Percentiles rank a stretch among this genome's conserved stretches.
Evolutionary conservation across 2,113 vertebrate genomes (phyloP).

Genomic region (Neogobius melanostomus): DNA sequence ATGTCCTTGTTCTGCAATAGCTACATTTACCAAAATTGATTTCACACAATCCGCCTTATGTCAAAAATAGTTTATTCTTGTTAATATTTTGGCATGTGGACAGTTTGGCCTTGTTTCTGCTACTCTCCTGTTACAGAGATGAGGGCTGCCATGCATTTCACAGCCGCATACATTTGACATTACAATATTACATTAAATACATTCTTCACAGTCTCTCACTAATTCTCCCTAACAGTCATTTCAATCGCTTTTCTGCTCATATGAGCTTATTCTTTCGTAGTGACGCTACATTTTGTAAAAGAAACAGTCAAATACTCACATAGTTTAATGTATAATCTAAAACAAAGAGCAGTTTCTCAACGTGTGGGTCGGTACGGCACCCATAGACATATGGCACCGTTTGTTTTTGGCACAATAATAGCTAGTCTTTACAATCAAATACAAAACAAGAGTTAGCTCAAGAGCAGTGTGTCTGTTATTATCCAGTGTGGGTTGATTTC

Average conservation of each 20-base stretch:
- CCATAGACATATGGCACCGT: no score
- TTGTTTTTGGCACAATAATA: not conserved
- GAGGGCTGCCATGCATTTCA: constrained; percentile 4
- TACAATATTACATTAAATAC: not conserved
- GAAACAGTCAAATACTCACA: constrained; percentile 4
- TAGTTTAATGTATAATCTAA: not conserved
- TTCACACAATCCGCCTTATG: not conserved
- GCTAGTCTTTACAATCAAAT: no score
- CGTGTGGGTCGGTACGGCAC: not conserved
- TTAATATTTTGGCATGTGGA: constrained; percentile 6
- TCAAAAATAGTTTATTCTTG: constrained; percentile 9
- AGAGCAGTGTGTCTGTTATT: no score
- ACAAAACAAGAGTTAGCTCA: no score
- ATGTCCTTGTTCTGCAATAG: not conserved
- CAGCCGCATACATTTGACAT: not conserved
- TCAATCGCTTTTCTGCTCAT: not conserved
- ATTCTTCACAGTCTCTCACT: not conserved
- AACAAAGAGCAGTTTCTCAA: not conserved
- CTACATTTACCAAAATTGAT: not conserved
- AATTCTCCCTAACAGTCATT: not conserved
- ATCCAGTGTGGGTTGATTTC: no score
- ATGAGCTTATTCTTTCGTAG: not conserved
- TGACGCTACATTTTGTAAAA: not conserved
- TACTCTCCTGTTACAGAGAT: not conserved
- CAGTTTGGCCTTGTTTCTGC: constrained; percentile 7